phyloP scores from a whole-genome alignment of 2,797 vertebrate genomes.

The Artibeus jamaicensis region DNA sequence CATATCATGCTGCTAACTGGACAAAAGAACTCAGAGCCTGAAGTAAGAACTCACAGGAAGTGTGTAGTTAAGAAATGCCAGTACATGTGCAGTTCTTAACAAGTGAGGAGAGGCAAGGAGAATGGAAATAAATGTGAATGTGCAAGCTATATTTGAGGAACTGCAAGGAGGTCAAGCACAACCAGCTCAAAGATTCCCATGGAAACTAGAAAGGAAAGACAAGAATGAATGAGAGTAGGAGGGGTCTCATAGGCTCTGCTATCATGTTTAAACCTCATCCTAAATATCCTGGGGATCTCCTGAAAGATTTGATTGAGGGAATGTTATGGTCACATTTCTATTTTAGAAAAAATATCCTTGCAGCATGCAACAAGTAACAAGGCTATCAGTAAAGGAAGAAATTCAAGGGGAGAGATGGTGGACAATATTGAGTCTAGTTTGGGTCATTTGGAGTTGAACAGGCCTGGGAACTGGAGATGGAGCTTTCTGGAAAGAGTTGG shows the following conservation, averaged over 20 bases:
- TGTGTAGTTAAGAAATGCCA: background rate
- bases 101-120: background rate
- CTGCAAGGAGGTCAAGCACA: background rate
- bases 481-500: background rate
- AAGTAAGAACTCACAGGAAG: background rate
- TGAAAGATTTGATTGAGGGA: background rate
- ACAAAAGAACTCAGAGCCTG: background rate
- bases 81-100: background rate
- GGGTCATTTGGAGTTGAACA: background rate
- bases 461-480: background rate
- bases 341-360: background rate
- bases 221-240: background rate
- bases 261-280: background rate
- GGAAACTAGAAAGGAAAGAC: background rate
- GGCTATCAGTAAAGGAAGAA: background rate
- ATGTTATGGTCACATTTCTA: background rate
- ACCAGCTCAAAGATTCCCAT: background rate
- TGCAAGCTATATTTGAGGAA: background rate
- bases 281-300: background rate
- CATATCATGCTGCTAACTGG: background rate
- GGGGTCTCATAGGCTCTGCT: too few relatives aligned
- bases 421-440: background rate
- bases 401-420: background rate
- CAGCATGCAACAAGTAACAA: background rate
- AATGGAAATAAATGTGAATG: background rate